Evolutionary conservation across 2,113 vertebrate species (phyloP).

Genomic region (Crotalus helleri): DNA sequence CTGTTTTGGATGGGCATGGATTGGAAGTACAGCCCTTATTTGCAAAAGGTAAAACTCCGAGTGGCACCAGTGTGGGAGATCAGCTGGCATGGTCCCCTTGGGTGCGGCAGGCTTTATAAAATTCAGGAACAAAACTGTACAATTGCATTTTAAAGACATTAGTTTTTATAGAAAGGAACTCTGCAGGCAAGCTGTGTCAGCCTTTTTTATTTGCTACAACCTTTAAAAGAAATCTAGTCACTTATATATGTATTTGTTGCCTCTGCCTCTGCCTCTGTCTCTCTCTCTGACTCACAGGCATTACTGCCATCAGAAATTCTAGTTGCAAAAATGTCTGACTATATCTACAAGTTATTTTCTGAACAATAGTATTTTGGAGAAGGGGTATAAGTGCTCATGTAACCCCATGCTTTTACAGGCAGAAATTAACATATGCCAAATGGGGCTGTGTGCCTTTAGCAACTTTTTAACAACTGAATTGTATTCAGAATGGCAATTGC

Average conservation of each 20-base stretch:
- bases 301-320: neutral
- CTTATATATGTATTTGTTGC: neutral
- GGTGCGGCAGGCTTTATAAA: neutral
- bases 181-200: neutral
- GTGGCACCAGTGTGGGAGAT: neutral
- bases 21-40: neutral
- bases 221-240: neutral
- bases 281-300: neutral
- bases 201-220: neutral
- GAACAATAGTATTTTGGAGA: neutral
- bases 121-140: neutral
- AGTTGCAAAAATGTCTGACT: neutral
- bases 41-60: neutral
- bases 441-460: neutral
- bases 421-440: neutral
- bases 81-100: neutral
- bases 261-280: neutral
- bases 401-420: neutral
- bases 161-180: neutral
- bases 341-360: neutral
- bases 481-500: neutral
- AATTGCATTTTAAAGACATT: neutral
- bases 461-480: neutral
- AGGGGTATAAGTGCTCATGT: neutral
- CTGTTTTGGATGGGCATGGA: neutral